Evolutionary conservation across 2,113 vertebrate species (phyloP).

Genomic region (Phylloscopus whistleri): DNA sequence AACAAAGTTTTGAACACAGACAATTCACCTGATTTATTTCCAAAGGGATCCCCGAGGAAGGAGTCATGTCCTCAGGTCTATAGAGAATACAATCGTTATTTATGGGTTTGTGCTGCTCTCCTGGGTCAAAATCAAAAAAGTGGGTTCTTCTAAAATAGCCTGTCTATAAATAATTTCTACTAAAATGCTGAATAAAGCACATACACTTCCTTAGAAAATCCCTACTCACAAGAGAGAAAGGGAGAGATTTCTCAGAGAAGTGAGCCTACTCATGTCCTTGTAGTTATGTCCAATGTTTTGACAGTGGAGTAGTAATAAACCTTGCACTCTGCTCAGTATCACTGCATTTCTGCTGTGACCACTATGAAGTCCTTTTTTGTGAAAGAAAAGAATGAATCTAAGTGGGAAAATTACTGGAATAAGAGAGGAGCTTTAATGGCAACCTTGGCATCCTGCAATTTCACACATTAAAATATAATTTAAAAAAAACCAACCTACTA

Average conservation of each 20-base stretch:
- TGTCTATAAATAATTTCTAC: neutral
- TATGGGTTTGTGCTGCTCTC: neutral
- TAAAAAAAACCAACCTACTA: conserved; percentile 35
- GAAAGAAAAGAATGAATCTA: conserved; percentile 61
- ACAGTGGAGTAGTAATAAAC: conserved; percentile 59
- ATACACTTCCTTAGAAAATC: neutral
- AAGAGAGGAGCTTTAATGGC: conserved; percentile 76
- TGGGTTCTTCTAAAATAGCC: neutral
- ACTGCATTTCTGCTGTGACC: conserved; percentile 57
- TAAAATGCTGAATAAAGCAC: neutral
- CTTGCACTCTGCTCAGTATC: conserved; percentile 43
- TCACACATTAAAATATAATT: conserved; percentile 81
- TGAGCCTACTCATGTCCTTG: neutral
- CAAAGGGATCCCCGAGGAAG: neutral
- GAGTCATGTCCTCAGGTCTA: neutral
- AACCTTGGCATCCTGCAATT: conserved; percentile 78
- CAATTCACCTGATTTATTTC: neutral
- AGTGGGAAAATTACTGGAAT: conserved; percentile 76
- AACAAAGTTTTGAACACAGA: neutral
- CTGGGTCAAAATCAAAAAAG: neutral
- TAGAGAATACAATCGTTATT: neutral
- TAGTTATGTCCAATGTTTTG: conserved; percentile 66
- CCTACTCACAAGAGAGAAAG: neutral
- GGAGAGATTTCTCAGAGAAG: neutral
- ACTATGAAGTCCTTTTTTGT: conserved; percentile 65